A percentile compares a stretch with the other conserved stretches of the same genome.
Evolutionary conservation across 2,113 vertebrate genomes (phyloP).

Genomic region (Echinops telfairi): DNA sequence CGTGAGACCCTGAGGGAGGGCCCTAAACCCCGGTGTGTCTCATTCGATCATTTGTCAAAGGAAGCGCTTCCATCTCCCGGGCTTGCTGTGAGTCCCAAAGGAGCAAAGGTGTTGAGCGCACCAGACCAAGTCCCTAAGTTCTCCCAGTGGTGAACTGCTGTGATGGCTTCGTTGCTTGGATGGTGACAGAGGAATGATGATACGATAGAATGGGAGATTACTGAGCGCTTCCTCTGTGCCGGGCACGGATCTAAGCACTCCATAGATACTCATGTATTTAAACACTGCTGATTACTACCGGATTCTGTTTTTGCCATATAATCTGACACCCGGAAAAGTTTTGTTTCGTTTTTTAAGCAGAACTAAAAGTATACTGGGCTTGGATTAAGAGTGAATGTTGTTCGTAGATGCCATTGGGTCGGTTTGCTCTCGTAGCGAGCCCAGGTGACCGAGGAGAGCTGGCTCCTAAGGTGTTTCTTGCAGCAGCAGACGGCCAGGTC

Average conservation of each 20-base stretch:
- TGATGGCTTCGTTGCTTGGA: neutral
- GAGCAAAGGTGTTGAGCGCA: neutral
- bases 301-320: neutral
- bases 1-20: neutral
- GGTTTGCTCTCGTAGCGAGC: neutral
- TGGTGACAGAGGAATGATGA: neutral
- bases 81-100: neutral
- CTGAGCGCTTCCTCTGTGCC: neutral
- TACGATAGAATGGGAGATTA: fast-evolving
- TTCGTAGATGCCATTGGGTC: neutral
- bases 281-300: neutral
- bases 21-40: neutral
- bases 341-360: neutral
- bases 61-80: neutral
- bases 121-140: neutral
- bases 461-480: no score
- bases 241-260: neutral
- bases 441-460: neutral
- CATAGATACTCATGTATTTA: neutral
- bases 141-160: neutral
- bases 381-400: neutral
- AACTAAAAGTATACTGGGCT: neutral
- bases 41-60: neutral
- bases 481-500: no score
- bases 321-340: neutral